Percentiles rank a stretch among this genome's conserved stretches.
Evolutionary conservation across 2,113 vertebrate species (phyloP).

Genomic region (Cephalopterus ornatus): DNA sequence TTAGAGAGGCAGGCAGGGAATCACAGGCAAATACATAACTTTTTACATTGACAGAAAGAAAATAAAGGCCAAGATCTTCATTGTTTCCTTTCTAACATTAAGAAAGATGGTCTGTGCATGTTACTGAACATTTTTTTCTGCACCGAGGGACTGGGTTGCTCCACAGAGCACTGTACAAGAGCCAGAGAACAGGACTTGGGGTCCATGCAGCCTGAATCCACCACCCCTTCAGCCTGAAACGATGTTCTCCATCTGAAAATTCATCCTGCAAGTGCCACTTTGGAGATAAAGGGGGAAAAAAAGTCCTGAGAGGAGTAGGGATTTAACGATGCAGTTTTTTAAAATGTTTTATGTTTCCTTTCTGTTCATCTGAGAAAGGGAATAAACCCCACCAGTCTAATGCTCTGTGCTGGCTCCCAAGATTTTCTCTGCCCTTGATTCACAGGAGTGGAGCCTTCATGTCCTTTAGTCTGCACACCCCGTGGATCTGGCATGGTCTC

Average conservation of each 20-base stretch:
- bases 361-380: not conserved
- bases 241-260: not conserved
- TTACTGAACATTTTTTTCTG: not conserved
- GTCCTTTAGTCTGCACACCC: not conserved
- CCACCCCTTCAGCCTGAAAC: not conserved
- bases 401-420: not conserved
- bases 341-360: not conserved
- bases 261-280: not conserved
- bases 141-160: not conserved
- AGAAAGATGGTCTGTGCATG: not conserved
- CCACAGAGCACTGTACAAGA: not conserved
- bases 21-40: not conserved
- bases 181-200: not conserved
- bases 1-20: not conserved
- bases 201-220: rapidly evolving
- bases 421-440: not conserved
- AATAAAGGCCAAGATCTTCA: not conserved
- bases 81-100: not conserved
- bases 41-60: not conserved
- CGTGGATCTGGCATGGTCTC: not conserved
- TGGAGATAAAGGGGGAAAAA: not conserved
- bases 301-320: not conserved
- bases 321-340: not conserved
- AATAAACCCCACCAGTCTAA: not conserved
- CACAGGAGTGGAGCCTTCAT: not conserved